Base-by-base conservation (phyloP, 2,888 invertebrate genomes). In the Lordiphosa fenestrarum region DNA sequence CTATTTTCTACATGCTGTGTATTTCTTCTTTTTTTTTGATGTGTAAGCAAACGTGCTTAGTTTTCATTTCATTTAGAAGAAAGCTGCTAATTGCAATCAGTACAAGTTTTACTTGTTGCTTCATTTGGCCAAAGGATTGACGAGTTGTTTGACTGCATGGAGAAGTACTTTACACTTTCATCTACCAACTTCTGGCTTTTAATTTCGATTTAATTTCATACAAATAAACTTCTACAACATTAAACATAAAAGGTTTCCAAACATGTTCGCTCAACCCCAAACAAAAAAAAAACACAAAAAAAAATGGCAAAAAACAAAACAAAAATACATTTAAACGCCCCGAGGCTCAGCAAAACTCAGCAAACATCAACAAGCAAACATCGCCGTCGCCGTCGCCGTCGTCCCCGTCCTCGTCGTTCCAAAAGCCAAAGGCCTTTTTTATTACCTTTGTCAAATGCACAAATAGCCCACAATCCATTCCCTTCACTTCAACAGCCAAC, bases 381-480 rank as follows among this genome's bases (percentile, higher is more conserved):
- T 30, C 3, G 30, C 30, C 7, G 3, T 30, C 7, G 30, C 9
- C 7, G 30, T 30, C 9, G 9, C 7, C 30, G 30, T 7, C 7
- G 30, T 30, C 9, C 7, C 7, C 30, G 30, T 30, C 30, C 7
- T 41, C 59, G 56, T 44, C 58, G 64, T 53, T 60, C 73, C 73
- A 66, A 81, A 78, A 77, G 80, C 76, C 69, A 75, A 83, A 75
- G 60, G 76, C 71, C 66, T 73, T 65, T 78, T 80, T 81, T 84
- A 81, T 81, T 81, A 84, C 83, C 80, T 84, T 84, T 81, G 80
- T 84, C 83, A 83, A 83, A 84, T 78, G 80, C 80, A 78, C 84
- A 80, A 83, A 84, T 83, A 77, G 82, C 84, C 67, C 41, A 77
- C 54, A 76, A 80, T 80, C 60, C 81, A 65, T 53, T 75, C 44